Evolutionary conservation across 2,113 vertebrate species (phyloP).

Genomic region (Empidonax alnorum): DNA sequence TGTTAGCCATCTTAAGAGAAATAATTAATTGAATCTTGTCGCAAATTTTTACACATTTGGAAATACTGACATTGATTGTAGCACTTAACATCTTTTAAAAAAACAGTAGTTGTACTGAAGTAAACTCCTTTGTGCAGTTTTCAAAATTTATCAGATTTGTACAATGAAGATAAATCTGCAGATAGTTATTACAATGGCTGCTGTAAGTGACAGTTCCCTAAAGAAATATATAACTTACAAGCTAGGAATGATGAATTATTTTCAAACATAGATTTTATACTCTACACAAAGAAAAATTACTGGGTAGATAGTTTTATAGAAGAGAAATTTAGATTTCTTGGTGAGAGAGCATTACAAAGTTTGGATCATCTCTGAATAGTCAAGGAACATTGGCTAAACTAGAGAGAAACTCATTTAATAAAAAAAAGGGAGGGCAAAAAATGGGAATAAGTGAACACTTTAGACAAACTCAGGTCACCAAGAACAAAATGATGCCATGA

Average conservation of each 20-base stretch:
- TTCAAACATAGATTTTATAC: neutral
- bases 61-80: neutral
- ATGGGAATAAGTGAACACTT: neutral
- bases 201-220: neutral
- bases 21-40: neutral
- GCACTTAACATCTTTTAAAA: neutral
- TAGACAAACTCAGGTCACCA: neutral
- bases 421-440: neutral
- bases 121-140: neutral
- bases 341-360: neutral
- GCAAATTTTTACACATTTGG: neutral
- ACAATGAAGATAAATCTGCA: neutral
- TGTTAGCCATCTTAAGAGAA: neutral
- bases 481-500: neutral
- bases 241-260: neutral
- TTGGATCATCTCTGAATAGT: neutral
- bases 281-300: neutral
- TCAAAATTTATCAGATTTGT: neutral
- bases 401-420: neutral
- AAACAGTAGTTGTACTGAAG: neutral
- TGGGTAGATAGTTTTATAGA: neutral
- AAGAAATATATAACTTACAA: neutral
- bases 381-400: neutral
- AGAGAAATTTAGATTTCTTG: neutral
- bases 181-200: neutral